Conservation (phyloP, 2,888 invertebrate genomes). For the Epinotia nisella region DNA sequence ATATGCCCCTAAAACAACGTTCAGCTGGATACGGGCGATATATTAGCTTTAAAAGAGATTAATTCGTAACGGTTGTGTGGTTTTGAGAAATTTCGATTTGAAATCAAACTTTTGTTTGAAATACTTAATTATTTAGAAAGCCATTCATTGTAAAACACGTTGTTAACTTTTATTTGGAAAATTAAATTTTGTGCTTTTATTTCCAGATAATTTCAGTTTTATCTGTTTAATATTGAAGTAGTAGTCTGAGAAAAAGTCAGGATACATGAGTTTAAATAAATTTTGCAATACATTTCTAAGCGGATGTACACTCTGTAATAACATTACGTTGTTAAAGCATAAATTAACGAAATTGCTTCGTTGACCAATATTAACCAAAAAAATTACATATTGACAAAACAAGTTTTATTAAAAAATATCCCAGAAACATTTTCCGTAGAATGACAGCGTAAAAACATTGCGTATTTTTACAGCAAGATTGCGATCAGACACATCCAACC, state of each 20-base stretch:
- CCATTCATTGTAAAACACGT: not conserved
- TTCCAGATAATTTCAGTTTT: no score
- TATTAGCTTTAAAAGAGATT: constrained; percentile 44
- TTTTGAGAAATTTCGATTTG: constrained; percentile 44
- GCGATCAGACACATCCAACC: constrained; percentile 40
- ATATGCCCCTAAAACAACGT: constrained; percentile 52
- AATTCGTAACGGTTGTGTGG: constrained; percentile 45
- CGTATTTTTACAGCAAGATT: constrained; percentile 46
- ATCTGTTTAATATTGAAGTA: no score
- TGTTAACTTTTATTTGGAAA: not conserved
- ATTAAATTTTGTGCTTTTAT: not conserved
- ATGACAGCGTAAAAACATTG: not conserved
- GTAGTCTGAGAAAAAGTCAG: no score
- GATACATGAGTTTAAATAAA: no score
- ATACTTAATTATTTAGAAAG: constrained; percentile 8
- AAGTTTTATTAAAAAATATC: not conserved
- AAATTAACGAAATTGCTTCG: not conserved
- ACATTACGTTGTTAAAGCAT: not conserved
- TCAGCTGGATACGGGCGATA: constrained; percentile 49
- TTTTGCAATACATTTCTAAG: no score
- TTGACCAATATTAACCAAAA: not conserved
- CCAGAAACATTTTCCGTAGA: not conserved
- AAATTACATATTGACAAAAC: not conserved
- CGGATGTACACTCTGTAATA: not conserved
- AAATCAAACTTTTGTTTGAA: constrained; percentile 30